These are phyloP conservation scores for Ciconia nigra DNA, from an alignment of 2,797 vertebrate genomes.

Conservation along the genomic window DNA sequence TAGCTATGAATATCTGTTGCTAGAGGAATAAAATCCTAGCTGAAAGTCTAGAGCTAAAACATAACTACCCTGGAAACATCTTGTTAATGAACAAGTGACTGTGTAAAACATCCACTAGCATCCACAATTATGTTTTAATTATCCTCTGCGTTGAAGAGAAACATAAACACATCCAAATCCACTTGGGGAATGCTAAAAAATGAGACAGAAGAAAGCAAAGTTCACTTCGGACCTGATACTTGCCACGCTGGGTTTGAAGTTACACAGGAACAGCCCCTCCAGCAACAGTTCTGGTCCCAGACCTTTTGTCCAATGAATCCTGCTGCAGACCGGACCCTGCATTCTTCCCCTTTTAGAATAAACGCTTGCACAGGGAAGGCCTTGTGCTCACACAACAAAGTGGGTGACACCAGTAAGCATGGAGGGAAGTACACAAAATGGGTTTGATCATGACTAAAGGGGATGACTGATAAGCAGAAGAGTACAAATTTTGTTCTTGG, in stretches of 20 bases:
- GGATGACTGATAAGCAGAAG: neutral
- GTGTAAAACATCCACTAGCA: neutral
- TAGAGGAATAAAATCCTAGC: neutral
- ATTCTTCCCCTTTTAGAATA: neutral
- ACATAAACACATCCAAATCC: neutral
- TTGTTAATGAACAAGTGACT: neutral
- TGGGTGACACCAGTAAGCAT: neutral
- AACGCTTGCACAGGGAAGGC: neutral
- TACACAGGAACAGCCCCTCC: neutral
- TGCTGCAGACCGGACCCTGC: neutral
- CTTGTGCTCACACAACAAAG: neutral
- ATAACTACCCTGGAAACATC: neutral
- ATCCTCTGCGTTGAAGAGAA: neutral
- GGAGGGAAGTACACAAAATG: neutral
- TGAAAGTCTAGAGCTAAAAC: neutral
- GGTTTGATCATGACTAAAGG: neutral
- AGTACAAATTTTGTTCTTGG: neutral
- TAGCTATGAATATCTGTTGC: neutral
- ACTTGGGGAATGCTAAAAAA: neutral
- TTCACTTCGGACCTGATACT: neutral
- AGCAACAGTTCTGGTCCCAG: neutral
- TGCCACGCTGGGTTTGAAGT: neutral
- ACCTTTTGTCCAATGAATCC: neutral
- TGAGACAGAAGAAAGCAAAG: neutral
- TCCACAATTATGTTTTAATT: neutral